Evolutionary conservation across 2,797 vertebrate genomes (phyloP), one percentile per base, ranked within the genome.

Genomic region (Hemibagrus guttatus): DNA sequence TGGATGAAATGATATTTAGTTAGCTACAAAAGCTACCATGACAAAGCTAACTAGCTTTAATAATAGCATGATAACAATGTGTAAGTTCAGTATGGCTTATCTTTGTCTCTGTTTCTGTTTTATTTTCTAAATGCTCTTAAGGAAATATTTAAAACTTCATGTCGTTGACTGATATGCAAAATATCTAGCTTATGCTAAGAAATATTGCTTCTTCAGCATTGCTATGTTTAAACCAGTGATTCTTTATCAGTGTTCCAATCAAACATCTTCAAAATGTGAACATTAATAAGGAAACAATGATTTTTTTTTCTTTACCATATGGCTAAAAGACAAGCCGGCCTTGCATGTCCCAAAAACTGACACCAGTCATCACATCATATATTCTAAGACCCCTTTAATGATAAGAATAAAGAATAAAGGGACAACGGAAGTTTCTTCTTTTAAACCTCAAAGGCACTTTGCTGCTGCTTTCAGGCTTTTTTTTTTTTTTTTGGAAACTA

Each of bases 391-490:
- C 35, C 23, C 84, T 72, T 39, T 66, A 76, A 74, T 17, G 75
- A 63, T 64, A 35, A 39, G 68, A 63, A 49, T 71, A 19, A 61
- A 52, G 56, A 52, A 16, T 80, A 35, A 59, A 63, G 17, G 80
- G 80, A 23, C 58, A 81, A 66, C 16, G 19, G n/a, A 72, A 61
- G 68, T 71, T 68, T 80, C 78, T 81, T 72, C 78, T 81, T 72
- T 87, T 87, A 76, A 87, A 85, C 64, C 81, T 87, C 76, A 79
- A 85, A 76, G 66, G 42, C 72, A 68, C 31, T 83, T 76, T 83
- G 12, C 17, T 83, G 12, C 17, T 26, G 46, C 85, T 83, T 82
- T 75, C 46, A 64, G 56, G 56, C 54, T 17, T 69, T 71, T 83
- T 35, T 21, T 28, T 81, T 11, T 71, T 86, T 14, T 46, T 69